Percentiles rank a stretch among this genome's conserved stretches.
phyloP scores from a whole-genome alignment of 2,113 vertebrate genomes.

The Hassar affinis region DNA sequence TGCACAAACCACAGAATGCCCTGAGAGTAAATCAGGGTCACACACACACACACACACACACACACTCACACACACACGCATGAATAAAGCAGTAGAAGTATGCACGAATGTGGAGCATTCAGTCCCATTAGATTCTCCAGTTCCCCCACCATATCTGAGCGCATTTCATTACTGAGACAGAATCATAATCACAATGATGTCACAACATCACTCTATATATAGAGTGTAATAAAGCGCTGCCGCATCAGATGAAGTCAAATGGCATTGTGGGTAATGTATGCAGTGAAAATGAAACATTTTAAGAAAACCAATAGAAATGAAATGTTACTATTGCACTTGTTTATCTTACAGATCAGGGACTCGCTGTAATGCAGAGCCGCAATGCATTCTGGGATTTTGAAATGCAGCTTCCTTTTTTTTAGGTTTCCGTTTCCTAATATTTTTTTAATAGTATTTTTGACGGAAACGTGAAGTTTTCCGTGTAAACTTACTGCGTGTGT shows the following conservation, averaged over 20 bases:
- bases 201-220: background rate
- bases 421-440: too few species aligned
- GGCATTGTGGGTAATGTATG: background rate
- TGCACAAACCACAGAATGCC: constrained; percentile 34
- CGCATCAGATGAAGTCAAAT: background rate
- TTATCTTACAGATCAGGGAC: too few species aligned
- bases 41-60: background rate
- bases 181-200: background rate
- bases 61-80: background rate
- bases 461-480: too few species aligned
- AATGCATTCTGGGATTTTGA: too few species aligned
- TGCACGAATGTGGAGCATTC: background rate
- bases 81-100: background rate
- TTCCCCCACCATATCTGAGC: background rate
- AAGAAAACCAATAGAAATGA: too few species aligned
- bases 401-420: too few species aligned
- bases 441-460: too few species aligned
- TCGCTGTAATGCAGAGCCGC: too few species aligned
- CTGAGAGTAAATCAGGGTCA: background rate
- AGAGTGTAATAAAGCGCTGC: background rate
- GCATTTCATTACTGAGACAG: background rate
- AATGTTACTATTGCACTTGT: too few species aligned
- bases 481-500: too few species aligned
- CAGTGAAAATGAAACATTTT: background rate
- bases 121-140: background rate